Base-by-base conservation (phyloP, 2,113 vertebrate genomes). In the Salvelinus namaycush region DNA sequence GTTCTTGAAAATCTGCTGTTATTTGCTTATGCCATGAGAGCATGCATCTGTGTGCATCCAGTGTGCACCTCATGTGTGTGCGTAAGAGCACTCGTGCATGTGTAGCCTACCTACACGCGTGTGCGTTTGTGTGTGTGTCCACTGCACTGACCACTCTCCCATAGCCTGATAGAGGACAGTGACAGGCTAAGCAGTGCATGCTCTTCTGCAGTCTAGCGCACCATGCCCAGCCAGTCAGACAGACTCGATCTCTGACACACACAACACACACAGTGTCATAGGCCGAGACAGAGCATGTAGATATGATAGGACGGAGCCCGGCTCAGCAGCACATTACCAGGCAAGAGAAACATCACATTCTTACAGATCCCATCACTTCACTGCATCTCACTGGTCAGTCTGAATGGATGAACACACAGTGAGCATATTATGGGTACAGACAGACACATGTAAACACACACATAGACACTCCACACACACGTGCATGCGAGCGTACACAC, bases 291-390 rank as follows among this genome's bases (percentile, higher is more conserved):
- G 51, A 54, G 51, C 51, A 20, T 69, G 11, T 4, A 13, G 20
- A 62, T 16, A 72, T 12, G 31, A 69, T 57, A 11, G 54, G 44
- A 65, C 67, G 16, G 68, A 27, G n/a, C n/a, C 27, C 11, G 78
- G 65, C 62, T 9, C 59, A 62, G 59, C 5, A 62, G 59, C 68
- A n/a, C 4, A 27, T n/a, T n/a, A 48, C 51, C 24, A 51, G 44
- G 69, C 44, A 11, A 48, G 51, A 11, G 22, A 26, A 51, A 26
- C 69, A 49, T n/a, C 3, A 22, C 8, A 22, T 49, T 49, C 11
- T 22, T 49, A n/a, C 69, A 70, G 69, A 70, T 70, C 69, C 51
- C 9, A 22, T 49, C 16, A 22, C 7, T 44, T 48, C 68, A 70
- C 14, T 12, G 20, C 20, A 57, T 4, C 59, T 62, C 59, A 22